These are phyloP conservation scores for Campoletis sonorensis DNA, from an alignment of 1,140 invertebrate species.

Conservation along the genomic window DNA sequence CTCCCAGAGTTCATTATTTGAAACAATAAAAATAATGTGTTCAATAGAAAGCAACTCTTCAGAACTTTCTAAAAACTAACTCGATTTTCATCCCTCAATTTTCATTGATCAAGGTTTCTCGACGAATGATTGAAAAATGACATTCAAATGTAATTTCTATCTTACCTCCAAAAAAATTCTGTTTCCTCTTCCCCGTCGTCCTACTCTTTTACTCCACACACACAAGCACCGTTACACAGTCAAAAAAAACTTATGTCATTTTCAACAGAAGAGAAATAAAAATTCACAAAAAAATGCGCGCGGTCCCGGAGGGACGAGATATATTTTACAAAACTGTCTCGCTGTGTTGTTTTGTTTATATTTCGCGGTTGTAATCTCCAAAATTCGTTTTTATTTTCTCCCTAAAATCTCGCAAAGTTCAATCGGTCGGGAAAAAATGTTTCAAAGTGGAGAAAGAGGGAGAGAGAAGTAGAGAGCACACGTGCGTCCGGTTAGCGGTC, in stretches of 20 bases:
- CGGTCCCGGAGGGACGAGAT: too few species aligned
- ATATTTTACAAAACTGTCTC: background rate
- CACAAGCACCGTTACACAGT: background rate
- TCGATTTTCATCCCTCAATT: too few species aligned
- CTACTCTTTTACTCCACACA: background rate
- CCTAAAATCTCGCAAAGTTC: background rate
- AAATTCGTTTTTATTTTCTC: background rate
- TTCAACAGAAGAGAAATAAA: background rate
- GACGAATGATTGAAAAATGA: too few species aligned
- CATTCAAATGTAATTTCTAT: background rate
- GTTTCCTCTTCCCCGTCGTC: background rate
- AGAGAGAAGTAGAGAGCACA: slow-evolving; percentile 35
- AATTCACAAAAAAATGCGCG: too few species aligned
- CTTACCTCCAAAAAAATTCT: background rate
- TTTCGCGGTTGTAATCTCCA: background rate
- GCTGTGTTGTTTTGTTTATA: background rate
- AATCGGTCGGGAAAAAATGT: background rate
- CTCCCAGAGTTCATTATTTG: too few species aligned
- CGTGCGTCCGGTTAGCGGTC: slow-evolving; percentile 66
- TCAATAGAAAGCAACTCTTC: too few species aligned
- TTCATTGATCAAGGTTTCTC: too few species aligned
- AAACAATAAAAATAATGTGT: too few species aligned
- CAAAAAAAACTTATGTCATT: background rate
- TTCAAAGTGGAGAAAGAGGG: background rate
- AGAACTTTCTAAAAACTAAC: too few species aligned